Evolutionary conservation across 2,113 vertebrate species (phyloP).

Genomic region (Pangasianodon hypophthalmus): DNA sequence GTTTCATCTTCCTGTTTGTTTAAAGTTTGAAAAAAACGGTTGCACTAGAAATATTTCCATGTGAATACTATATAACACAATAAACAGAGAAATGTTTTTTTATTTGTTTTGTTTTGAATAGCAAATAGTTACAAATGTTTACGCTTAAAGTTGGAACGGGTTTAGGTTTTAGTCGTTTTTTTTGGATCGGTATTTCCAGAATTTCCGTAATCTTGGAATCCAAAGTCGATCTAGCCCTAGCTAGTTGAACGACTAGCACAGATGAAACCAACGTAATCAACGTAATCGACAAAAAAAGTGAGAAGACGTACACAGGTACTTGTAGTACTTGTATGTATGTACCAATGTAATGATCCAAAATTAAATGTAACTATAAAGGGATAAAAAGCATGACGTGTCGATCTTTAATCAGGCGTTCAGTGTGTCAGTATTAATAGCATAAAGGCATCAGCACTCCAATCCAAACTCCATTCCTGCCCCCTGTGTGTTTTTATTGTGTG

Average conservation of each 20-base stretch:
- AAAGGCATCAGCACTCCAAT: not conserved
- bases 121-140: not conserved
- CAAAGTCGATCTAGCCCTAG: not conserved
- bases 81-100: not conserved
- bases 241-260: not conserved
- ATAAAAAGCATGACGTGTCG: not conserved
- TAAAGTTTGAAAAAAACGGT: not conserved
- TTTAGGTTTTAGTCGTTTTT: not conserved
- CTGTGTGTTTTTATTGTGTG: not conserved
- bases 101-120: not conserved
- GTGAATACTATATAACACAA: not conserved
- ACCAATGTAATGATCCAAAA: not conserved
- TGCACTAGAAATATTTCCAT: not conserved
- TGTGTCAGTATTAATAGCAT: not conserved
- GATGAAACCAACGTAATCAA: not conserved
- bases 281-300: not conserved
- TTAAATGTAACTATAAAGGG: not conserved
- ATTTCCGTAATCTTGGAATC: not conserved
- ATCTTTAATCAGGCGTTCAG: not conserved
- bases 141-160: not conserved
- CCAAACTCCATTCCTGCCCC: not conserved
- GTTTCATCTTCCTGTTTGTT: not conserved
- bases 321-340: not conserved
- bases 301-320: not conserved
- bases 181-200: not conserved